Conservation (phyloP, 2,797 vertebrate genomes). For the Sebastes diploproa region DNA sequence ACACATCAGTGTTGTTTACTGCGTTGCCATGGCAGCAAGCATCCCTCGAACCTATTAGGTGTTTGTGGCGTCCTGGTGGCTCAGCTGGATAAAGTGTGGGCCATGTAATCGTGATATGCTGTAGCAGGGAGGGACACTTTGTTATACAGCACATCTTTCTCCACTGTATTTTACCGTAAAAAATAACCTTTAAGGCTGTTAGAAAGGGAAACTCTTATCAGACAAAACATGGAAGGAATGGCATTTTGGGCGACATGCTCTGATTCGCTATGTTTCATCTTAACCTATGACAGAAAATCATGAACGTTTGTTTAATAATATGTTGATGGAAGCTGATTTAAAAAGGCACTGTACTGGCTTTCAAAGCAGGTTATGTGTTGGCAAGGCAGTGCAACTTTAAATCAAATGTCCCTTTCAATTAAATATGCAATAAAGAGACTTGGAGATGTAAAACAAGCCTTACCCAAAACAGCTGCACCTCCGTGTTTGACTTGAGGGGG, state of each 20-base stretch:
- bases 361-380: slow-evolving; percentile 7
- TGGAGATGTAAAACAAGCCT: slow-evolving; percentile 36
- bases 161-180: not conserved
- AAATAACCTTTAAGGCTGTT: not conserved
- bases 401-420: slow-evolving; percentile 47
- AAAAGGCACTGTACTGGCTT: not conserved
- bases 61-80: slow-evolving; percentile 45
- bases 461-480: slow-evolving; percentile 64
- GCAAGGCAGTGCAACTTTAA: slow-evolving; percentile 13
- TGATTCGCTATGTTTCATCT: not conserved
- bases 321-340: not conserved
- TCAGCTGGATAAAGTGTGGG: slow-evolving; percentile 56
- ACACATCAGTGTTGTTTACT: slow-evolving; percentile 40
- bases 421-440: slow-evolving; percentile 30
- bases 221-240: not conserved
- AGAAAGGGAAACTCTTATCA: not conserved
- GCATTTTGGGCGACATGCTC: not conserved
- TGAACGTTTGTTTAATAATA: not conserved
- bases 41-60: slow-evolving; percentile 45
- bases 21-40: slow-evolving; percentile 58
- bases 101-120: slow-evolving; percentile 50
- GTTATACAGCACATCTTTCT: not conserved
- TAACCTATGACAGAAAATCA: not conserved
- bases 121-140: slow-evolving; percentile 33
- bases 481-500: slow-evolving; percentile 59